Percentiles rank a stretch among this genome's conserved stretches.
Conservation (phyloP, 2,797 vertebrate species). For the Prunella strophiata region DNA sequence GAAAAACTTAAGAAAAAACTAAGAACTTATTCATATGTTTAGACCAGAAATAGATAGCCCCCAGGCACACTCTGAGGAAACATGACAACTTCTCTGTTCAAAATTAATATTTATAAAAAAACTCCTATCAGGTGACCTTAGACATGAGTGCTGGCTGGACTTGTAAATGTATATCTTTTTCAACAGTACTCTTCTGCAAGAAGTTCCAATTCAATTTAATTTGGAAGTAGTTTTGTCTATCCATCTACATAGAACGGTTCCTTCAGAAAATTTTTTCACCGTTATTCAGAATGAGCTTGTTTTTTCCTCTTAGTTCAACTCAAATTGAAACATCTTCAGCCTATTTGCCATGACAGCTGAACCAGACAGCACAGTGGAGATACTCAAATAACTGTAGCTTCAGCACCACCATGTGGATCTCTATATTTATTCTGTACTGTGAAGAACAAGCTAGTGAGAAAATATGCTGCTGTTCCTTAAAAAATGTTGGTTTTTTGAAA, state of each 20-base stretch:
- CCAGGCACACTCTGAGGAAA: background rate
- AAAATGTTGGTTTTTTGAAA: background rate
- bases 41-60: background rate
- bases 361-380: background rate
- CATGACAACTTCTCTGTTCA: background rate
- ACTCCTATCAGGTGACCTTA: background rate
- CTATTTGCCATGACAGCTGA: background rate
- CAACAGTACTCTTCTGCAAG: background rate
- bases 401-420: constrained; percentile 61
- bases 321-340: background rate
- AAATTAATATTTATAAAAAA: background rate
- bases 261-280: background rate
- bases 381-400: background rate
- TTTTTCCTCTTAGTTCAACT: background rate
- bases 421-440: background rate
- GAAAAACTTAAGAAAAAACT: background rate
- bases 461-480: background rate
- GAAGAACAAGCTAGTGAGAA: background rate
- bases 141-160: background rate
- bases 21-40: background rate
- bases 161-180: background rate
- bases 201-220: background rate
- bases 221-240: background rate
- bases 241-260: background rate
- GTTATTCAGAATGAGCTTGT: background rate